Percentiles rank a stretch among this genome's conserved stretches.
phyloP scores from a whole-genome alignment of 2,113 vertebrate genomes.

The Alethe castanea region DNA sequence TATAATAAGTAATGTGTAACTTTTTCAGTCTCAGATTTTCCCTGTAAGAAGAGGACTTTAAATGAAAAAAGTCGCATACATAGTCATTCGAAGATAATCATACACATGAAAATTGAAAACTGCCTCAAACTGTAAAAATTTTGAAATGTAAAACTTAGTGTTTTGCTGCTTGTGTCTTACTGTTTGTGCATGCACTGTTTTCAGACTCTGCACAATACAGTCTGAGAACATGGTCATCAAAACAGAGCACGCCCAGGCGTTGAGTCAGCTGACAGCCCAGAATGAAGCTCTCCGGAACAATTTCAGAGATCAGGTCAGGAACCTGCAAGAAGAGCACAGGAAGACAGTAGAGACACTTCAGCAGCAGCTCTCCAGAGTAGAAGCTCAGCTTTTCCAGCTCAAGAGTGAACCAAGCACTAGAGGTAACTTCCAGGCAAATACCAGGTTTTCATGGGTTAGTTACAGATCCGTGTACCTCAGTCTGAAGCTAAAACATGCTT shows the following conservation, averaged over 20 bases:
- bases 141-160: not conserved
- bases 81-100: not conserved
- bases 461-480: not conserved
- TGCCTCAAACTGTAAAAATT: not conserved
- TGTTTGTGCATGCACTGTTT: not conserved
- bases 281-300: conserved; percentile 80
- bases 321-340: conserved; percentile 91
- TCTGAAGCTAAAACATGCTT: not conserved
- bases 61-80: not conserved
- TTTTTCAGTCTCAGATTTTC: not conserved
- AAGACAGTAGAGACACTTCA: conserved; percentile 91
- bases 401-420: conserved; percentile 78
- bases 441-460: not conserved
- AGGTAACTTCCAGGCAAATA: conserved; percentile 74
- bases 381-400: conserved; percentile 88
- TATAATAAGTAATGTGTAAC: not conserved
- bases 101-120: not conserved
- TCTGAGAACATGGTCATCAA: conserved; percentile 85
- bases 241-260: conserved; percentile 81
- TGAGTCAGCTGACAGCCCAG: conserved; percentile 82
- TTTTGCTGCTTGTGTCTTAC: not conserved
- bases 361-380: conserved; percentile 85
- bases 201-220: conserved; percentile 85
- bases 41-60: not conserved
- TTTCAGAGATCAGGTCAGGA: conserved; percentile 89